A percentile compares a stretch with the other conserved stretches of the same genome.
Conservation (phyloP, 2,113 vertebrate species). For the Myiozetetes cayanensis region DNA sequence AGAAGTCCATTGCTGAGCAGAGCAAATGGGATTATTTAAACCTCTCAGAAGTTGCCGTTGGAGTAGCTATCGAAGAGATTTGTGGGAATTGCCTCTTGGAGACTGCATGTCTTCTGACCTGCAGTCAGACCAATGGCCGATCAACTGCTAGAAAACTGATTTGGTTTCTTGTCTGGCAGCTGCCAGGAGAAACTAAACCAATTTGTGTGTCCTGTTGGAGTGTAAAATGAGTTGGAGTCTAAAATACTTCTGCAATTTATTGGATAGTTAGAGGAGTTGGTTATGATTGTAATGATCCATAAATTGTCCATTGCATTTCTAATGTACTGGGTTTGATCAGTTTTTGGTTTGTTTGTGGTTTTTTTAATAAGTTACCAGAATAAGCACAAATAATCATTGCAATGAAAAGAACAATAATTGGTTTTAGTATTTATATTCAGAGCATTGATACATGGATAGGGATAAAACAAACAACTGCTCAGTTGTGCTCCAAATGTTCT, state of each 20-base stretch:
- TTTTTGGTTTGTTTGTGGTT: not conserved
- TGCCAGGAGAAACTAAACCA: not conserved
- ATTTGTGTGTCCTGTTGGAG: not conserved
- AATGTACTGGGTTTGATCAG: not conserved
- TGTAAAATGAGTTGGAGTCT: slow-evolving; percentile 16
- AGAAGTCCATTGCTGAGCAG: not conserved
- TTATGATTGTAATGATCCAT: slow-evolving; percentile 19
- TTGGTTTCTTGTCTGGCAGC: not conserved
- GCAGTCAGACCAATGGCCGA: not conserved
- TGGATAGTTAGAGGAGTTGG: not conserved
- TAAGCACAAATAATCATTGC: not conserved
- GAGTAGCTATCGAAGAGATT: not conserved
- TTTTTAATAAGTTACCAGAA: not conserved
- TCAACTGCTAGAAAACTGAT: not conserved
- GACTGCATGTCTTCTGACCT: not conserved
- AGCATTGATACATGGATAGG: not conserved
- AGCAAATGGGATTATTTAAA: not conserved
- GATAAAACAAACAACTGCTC: not conserved
- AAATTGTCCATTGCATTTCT: not conserved
- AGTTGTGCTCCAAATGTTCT: not conserved
- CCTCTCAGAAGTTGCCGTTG: not conserved
- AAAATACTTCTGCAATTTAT: slow-evolving; percentile 7
- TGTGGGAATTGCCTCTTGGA: not conserved
- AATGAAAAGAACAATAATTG: not conserved
- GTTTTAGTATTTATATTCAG: not conserved